phyloP scores from a whole-genome alignment of 1,140 invertebrate genomes.

The Philotrypesis tridentata region DNA sequence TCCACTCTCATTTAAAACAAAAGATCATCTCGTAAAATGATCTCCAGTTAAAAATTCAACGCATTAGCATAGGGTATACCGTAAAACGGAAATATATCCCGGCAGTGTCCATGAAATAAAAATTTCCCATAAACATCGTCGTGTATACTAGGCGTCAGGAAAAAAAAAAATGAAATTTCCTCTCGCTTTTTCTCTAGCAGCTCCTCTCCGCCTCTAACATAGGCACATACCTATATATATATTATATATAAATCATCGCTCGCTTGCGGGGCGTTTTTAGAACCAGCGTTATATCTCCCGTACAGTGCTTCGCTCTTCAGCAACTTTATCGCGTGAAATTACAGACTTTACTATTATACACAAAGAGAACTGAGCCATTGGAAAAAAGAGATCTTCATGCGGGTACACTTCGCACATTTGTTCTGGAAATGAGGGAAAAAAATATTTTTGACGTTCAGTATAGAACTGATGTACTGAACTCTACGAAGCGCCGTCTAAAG shows the following conservation, averaged over 20 bases:
- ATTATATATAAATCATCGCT: slow-evolving; percentile 26
- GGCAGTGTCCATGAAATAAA: slow-evolving; percentile 27
- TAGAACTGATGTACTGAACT: not conserved
- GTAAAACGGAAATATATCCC: slow-evolving; percentile 3
- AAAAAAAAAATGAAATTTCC: not conserved
- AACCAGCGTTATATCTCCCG: not conserved
- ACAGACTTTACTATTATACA: not conserved
- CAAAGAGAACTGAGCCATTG: not conserved
- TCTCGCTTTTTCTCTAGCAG: not conserved
- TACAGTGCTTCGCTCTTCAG: not conserved
- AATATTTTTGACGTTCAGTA: not conserved
- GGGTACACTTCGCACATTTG: not conserved
- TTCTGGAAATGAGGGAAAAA: not conserved
- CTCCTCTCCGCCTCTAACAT: not conserved
- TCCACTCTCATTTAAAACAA: not conserved
- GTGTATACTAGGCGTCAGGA: not conserved
- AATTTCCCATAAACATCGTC: not conserved
- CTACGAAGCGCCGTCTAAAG: not conserved
- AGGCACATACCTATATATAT: not conserved
- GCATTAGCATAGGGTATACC: not conserved
- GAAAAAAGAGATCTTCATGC: not conserved
- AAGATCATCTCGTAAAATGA: not conserved
- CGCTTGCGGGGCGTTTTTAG: not conserved
- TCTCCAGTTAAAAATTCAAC: not conserved
- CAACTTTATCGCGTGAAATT: slow-evolving; percentile 29